A percentile compares a stretch with the other conserved stretches of the same genome.
These are phyloP conservation scores for Aporophyla nigra DNA, from an alignment of 2,888 invertebrate genomes.

Conservation along the genomic window DNA sequence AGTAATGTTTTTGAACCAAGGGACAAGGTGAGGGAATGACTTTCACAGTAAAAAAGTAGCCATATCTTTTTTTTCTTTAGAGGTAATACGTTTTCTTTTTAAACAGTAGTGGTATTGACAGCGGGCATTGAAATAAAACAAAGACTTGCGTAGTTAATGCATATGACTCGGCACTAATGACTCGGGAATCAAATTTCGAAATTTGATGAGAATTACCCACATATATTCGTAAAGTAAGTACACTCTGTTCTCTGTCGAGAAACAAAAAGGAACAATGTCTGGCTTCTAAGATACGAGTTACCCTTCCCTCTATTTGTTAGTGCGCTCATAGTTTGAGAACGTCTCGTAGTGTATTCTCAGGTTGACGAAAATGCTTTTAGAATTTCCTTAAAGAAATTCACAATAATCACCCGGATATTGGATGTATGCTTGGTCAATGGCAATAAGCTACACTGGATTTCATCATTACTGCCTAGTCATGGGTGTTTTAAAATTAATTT, in stretches of 20 bases:
- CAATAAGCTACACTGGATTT: neutral
- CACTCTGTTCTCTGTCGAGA: neutral
- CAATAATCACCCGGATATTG: too few species aligned
- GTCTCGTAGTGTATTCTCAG: neutral
- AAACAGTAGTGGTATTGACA: too few species aligned
- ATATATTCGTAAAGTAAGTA: slow-evolving; percentile 8
- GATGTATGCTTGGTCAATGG: neutral
- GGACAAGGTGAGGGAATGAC: too few species aligned
- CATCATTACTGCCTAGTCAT: neutral
- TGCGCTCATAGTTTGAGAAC: neutral
- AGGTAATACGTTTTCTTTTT: too few species aligned
- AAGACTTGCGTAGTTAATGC: too few species aligned
- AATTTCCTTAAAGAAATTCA: neutral
- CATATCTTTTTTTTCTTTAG: too few species aligned
- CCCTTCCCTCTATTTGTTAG: neutral
- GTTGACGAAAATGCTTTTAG: neutral
- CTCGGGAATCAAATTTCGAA: too few species aligned
- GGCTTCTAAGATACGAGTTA: slow-evolving; percentile 3
- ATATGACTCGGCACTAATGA: too few species aligned
- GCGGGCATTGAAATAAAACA: too few species aligned
- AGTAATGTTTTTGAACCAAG: too few species aligned
- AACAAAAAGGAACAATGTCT: neutral
- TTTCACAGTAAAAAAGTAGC: too few species aligned
- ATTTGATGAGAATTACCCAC: too few species aligned
- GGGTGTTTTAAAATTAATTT: neutral